Evolutionary conservation across 1,140 invertebrate genomes (phyloP), one percentile per base, ranked within the genome.

Genomic region (Anastrepha obliqua): DNA sequence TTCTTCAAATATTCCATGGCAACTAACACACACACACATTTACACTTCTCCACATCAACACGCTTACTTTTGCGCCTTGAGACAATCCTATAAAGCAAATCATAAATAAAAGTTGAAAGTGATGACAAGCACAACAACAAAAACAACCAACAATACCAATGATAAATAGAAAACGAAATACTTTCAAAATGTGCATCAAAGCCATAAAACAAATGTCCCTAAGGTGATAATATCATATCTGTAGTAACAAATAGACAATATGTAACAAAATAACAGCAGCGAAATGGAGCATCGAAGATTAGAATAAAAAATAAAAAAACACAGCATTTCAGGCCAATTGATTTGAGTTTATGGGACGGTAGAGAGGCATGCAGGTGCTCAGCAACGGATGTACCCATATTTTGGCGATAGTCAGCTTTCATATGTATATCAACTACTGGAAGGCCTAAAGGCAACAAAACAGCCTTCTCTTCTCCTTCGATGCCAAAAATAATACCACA

Each of bases 171-270:
- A 74, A 42, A 74, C 67, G 44, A 74, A 74, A 74, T 74, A 7
- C 67, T 44, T 74, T 74, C 67, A 74, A 42, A 74, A 74, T 85
- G 58, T 29, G 47, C 81, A 85, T 59, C 47, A 85, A 85, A 85
- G 58, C 81, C 81, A 60, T 58, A 85, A 85, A 59, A 60, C 29
- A 85, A 85, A 85, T 85, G 58, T 85, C 81, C 81, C 81, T 59
- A 59, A 85, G 81, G 81, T 85, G 81, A 85, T 85, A 85, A 85
- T 60, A 74, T 17, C 42, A 74, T 74, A 74, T 74, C 5, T 47
- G 67, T 74, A 44, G 67, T 74, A 44, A 44, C 67, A 15, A 42
- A n/a, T 39, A 42, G 7, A 65, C 8, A 55, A 74, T 17, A 47
- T 8, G 11, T 15, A 74, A 74, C 8, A 39, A 39, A 20, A 67